Conservation (phyloP, 2,113 vertebrate genomes). For the Chlamydotis undulata region DNA sequence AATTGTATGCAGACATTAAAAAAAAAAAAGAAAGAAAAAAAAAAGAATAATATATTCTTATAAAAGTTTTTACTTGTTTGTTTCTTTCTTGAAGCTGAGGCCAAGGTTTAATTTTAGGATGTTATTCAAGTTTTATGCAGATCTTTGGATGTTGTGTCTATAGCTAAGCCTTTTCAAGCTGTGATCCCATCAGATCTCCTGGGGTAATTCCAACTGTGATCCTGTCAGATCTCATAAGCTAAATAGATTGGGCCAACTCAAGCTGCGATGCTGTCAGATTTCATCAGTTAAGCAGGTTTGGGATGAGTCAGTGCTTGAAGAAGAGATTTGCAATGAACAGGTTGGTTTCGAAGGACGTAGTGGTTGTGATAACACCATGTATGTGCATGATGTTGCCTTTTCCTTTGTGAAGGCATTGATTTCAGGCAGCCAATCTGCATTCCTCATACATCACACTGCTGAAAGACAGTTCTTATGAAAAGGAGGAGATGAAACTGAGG, state of each 20-base stretch:
- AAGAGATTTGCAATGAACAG: not conserved
- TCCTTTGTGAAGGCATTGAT: not conserved
- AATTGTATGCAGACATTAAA: not conserved
- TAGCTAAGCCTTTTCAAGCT: slow-evolving; percentile 35
- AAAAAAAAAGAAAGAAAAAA: not conserved
- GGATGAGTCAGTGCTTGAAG: not conserved
- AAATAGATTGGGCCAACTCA: slow-evolving; percentile 39
- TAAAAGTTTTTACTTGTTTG: not conserved
- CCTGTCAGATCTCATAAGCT: slow-evolving; percentile 54
- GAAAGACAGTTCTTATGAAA: not conserved
- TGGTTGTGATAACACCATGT: not conserved
- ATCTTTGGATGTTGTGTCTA: not conserved
- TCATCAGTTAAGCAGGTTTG: slow-evolving; percentile 22
- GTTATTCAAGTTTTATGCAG: not conserved
- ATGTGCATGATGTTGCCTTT: not conserved
- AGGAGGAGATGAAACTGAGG: rapidly evolving
- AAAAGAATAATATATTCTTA: not conserved
- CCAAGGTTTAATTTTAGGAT: not conserved
- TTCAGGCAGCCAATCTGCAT: not conserved
- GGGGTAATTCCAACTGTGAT: slow-evolving; percentile 55
- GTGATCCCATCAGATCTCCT: slow-evolving; percentile 64
- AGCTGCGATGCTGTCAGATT: slow-evolving; percentile 39
- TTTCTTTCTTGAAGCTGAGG: not conserved
- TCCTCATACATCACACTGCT: rapidly evolving
- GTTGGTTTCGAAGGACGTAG: not conserved